Percentiles rank a stretch among this genome's conserved stretches.
These are phyloP conservation scores for Phasia obesa DNA, from an alignment of 2,888 invertebrate genomes.

Conservation along the genomic window DNA sequence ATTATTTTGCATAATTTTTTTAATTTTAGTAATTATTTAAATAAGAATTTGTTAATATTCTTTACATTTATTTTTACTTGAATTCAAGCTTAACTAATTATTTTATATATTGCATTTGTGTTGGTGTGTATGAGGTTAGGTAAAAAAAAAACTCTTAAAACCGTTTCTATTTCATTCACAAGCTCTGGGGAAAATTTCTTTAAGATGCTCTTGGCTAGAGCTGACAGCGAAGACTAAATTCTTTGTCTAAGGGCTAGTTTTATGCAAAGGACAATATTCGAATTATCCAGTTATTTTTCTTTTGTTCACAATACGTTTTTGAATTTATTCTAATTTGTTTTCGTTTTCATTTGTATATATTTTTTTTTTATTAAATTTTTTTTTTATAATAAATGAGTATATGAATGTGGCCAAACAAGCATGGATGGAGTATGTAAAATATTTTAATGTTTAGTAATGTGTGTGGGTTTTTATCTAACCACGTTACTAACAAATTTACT, in stretches of 20 bases:
- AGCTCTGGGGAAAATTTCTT: slow-evolving; percentile 35
- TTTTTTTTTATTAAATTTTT: slow-evolving; percentile 22
- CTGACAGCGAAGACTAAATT: slow-evolving; percentile 80
- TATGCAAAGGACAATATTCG: slow-evolving; percentile 69
- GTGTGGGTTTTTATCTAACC: slow-evolving; percentile 30
- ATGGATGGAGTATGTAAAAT: slow-evolving; percentile 28
- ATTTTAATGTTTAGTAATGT: neutral
- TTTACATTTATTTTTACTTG: neutral
- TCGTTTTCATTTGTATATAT: slow-evolving; percentile 57
- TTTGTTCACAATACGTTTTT: slow-evolving; percentile 72
- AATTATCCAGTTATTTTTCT: slow-evolving; percentile 59
- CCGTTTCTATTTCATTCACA: slow-evolving; percentile 59
- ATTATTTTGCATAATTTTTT: too few species aligned
- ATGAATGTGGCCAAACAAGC: slow-evolving; percentile 75
- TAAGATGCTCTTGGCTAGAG: slow-evolving; percentile 75
- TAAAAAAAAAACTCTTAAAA: slow-evolving; percentile 53
- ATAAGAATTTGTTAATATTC: neutral
- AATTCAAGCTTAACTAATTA: neutral
- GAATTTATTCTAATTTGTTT: slow-evolving; percentile 71
- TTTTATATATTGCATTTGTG: neutral
- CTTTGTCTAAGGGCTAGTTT: slow-evolving; percentile 65
- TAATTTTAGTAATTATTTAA: too few species aligned
- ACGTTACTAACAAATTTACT: slow-evolving; percentile 21
- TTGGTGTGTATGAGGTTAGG: neutral
- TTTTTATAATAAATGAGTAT: slow-evolving; percentile 80